phyloP scores from a whole-genome alignment of 2,797 vertebrate species.

The Halcyon badia region DNA sequence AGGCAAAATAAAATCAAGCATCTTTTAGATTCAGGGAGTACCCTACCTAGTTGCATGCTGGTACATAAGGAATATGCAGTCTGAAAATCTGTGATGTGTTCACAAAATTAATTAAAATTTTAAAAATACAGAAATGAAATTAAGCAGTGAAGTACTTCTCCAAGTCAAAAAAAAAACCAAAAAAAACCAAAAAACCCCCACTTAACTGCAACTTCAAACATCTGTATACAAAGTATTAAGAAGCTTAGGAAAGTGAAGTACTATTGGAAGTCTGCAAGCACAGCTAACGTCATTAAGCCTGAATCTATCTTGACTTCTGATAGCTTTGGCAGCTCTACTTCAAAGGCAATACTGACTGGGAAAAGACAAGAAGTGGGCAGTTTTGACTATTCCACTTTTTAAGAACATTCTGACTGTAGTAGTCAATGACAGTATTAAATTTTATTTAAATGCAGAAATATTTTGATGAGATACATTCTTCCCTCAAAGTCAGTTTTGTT shows the following conservation, averaged over 20 bases:
- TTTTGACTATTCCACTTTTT: neutral
- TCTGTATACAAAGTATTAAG: conserved; percentile 20
- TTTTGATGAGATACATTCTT: neutral
- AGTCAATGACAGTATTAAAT: neutral
- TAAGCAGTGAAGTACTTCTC: neutral
- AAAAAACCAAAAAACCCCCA: neutral
- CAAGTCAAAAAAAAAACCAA: neutral
- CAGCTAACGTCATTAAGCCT: neutral
- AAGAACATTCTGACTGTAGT: neutral
- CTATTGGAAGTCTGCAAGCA: neutral
- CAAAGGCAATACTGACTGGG: neutral
- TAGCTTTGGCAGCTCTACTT: neutral
- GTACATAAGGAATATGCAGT: neutral
- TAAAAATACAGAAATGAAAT: neutral
- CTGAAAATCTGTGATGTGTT: neutral
- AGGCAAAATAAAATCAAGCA: neutral
- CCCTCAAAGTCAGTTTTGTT: neutral
- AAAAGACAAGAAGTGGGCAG: neutral
- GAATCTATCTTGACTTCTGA: neutral
- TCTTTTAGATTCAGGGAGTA: neutral
- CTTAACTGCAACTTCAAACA: conserved; percentile 24
- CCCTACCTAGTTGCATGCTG: neutral
- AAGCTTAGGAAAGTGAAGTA: neutral
- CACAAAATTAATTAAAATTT: neutral
- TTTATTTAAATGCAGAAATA: neutral